phyloP scores from a whole-genome alignment of 2,797 vertebrate species.

The Onychomys arenicola region DNA sequence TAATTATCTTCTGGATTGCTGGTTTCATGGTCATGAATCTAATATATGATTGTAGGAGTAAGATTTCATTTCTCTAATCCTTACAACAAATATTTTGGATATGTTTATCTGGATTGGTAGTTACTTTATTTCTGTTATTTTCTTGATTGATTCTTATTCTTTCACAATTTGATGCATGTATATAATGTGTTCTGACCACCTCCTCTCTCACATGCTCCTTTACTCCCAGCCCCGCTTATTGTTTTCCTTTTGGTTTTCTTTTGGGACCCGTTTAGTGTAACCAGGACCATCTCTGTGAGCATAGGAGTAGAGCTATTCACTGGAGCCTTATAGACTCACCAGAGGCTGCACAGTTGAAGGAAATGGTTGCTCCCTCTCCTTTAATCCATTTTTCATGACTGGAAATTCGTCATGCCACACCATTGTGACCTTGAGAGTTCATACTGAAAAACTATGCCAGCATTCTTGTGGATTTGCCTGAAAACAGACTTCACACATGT shows the following conservation, averaged over 20 bases:
- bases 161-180: neutral
- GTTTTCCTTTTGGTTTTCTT: neutral
- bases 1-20: neutral
- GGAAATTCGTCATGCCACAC: neutral
- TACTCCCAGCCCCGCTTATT: neutral
- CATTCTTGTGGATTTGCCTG: neutral
- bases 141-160: neutral
- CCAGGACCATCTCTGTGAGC: neutral
- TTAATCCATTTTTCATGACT: neutral
- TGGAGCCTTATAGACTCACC: neutral
- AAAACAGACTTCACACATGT: neutral
- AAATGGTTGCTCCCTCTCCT: neutral
- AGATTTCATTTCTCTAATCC: neutral
- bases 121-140: neutral
- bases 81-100: neutral
- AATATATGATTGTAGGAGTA: neutral
- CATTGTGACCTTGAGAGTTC: neutral
- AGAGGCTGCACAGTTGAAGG: neutral
- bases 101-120: neutral
- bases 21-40: neutral
- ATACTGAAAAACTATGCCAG: neutral
- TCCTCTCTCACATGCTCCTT: neutral
- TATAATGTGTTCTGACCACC: neutral
- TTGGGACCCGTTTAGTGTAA: neutral
- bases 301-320: neutral